Conservation (phyloP, 2,797 vertebrate genomes). For the Falco berigora region DNA sequence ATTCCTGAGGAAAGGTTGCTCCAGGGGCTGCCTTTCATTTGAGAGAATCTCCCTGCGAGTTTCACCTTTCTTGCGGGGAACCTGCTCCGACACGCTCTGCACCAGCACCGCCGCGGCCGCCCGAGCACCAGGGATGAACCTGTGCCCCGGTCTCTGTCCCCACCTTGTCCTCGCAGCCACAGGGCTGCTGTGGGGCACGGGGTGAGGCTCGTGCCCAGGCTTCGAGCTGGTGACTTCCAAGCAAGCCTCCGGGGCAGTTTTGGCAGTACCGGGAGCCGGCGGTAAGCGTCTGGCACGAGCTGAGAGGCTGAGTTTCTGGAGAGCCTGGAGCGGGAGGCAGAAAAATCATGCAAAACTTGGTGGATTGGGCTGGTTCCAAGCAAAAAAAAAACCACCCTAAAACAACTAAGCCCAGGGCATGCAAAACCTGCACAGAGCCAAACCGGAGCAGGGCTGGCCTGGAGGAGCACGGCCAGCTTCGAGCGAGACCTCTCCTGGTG, state of each 20-base stretch:
- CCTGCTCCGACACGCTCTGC: neutral
- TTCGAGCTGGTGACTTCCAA: neutral
- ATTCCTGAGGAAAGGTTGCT: constrained; percentile 32
- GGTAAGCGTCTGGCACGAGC: neutral
- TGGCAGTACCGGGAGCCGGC: neutral
- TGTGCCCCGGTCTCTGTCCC: accelerated
- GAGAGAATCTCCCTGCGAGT: neutral
- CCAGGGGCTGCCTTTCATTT: constrained; percentile 37
- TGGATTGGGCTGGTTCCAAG: neutral
- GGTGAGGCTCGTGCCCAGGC: neutral
- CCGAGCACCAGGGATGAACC: neutral
- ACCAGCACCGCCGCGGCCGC: neutral
- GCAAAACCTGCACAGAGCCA: neutral
- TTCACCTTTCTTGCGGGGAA: neutral
- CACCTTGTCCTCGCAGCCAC: neutral
- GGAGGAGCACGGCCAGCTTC: neutral
- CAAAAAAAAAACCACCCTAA: neutral
- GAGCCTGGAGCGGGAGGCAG: neutral
- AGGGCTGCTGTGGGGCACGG: neutral
- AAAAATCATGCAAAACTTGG: neutral
- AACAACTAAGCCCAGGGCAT: neutral
- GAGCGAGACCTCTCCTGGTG: neutral
- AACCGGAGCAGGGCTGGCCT: neutral
- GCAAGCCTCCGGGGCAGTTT: neutral
- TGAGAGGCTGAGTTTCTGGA: neutral